Percentiles rank a stretch among this genome's conserved stretches.
Conservation (phyloP, 2,888 invertebrate genomes). For the Micoletzkya japonica region DNA sequence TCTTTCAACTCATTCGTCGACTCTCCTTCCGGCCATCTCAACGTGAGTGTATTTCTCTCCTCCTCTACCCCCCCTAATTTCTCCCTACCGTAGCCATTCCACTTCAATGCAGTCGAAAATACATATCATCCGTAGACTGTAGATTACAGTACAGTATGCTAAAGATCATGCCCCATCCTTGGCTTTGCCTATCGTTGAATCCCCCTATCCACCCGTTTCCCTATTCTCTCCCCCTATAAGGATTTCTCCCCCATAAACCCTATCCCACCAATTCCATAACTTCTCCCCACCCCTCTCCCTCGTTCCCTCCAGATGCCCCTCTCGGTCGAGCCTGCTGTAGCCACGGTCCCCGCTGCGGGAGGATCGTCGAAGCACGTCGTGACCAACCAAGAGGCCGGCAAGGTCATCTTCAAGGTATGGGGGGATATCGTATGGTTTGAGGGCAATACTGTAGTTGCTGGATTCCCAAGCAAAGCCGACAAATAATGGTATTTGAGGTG, state of each 20-base stretch:
- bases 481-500: neutral
- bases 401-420: slow-evolving; percentile 23
- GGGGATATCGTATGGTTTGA: neutral
- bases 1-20: neutral
- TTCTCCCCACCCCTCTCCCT: neutral
- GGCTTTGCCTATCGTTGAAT: no score
- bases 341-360: slow-evolving; percentile 25
- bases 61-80: neutral
- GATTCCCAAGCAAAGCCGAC: neutral
- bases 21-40: neutral
- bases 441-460: neutral
- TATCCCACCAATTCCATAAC: no score
- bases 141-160: no score
- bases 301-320: slow-evolving; percentile 7
- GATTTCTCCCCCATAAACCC: no score
- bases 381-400: slow-evolving; percentile 21
- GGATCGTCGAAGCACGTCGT: slow-evolving; percentile 20
- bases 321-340: slow-evolving; percentile 19
- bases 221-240: neutral
- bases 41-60: neutral
- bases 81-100: no score
- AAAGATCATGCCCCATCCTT: no score
- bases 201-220: neutral
- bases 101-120: no score
- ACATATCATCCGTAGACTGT: no score